A percentile compares a stretch with the other conserved stretches of the same genome.
Conservation (phyloP, 2,888 invertebrate species). For the Orthonevra nobilis region DNA sequence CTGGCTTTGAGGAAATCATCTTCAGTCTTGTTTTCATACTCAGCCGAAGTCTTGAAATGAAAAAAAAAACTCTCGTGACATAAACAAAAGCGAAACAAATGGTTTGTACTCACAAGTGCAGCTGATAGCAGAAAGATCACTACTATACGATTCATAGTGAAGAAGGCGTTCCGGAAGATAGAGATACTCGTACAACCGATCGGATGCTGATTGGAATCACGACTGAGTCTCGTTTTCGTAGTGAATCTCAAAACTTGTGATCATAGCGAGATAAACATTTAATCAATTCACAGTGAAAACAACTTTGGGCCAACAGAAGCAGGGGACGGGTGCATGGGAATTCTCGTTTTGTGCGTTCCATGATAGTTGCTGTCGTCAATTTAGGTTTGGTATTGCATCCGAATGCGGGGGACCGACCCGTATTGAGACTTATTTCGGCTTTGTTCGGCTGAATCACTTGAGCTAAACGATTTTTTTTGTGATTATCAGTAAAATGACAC, state of each 20-base stretch:
- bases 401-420: not conserved
- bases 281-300: not conserved
- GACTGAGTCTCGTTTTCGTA: constrained; percentile 48
- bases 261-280: constrained; percentile 7
- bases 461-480: not conserved
- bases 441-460: constrained; percentile 4
- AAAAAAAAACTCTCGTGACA: not conserved
- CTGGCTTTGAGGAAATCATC: constrained; percentile 65
- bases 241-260: constrained; percentile 1
- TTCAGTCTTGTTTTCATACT: constrained; percentile 17
- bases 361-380: constrained; percentile 4
- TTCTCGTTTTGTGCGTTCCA: not conserved
- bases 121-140: not conserved
- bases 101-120: constrained; percentile 16
- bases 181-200: constrained; percentile 14
- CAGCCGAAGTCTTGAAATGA: not conserved
- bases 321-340: not conserved
- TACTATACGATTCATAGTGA: no score
- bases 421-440: not conserved
- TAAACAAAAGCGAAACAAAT: not conserved
- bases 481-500: constrained; percentile 7
- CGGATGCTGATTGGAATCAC: constrained; percentile 17
- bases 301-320: not conserved
- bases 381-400: not conserved
- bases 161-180: no score